phyloP scores from a whole-genome alignment of 1,140 invertebrate species.

The Thereuonema tuberculata region DNA sequence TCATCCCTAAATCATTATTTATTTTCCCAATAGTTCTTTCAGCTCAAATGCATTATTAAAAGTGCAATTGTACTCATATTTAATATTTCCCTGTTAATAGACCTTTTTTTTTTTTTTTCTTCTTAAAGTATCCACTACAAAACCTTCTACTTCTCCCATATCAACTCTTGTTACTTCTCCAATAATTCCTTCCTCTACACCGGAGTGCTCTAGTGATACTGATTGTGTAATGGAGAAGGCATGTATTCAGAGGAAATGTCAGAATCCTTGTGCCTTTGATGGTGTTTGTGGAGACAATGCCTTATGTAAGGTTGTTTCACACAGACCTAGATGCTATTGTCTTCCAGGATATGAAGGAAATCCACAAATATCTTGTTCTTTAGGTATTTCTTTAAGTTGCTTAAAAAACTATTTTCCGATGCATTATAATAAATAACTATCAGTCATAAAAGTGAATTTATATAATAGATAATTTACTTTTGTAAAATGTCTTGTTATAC shows the following conservation, averaged over 20 bases:
- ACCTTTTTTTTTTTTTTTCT: no score
- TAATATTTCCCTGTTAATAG: no score
- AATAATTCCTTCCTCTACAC: not conserved
- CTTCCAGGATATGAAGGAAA: constrained; percentile 23
- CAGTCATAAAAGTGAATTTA: not conserved
- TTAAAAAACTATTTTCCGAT: no score
- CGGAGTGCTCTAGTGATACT: constrained; percentile 18
- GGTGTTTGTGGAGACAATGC: constrained; percentile 25
- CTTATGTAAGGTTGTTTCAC: constrained; percentile 20
- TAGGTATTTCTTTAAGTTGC: constrained; percentile 27
- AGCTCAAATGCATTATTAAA: no score
- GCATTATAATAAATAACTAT: no score
- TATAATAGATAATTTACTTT: not conserved
- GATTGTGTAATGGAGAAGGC: constrained; percentile 21
- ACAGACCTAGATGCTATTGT: constrained; percentile 22
- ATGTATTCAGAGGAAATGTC: constrained; percentile 18
- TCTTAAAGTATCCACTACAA: no score
- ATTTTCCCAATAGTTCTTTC: no score
- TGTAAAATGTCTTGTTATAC: not conserved
- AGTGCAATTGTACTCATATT: no score
- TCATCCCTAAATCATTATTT: no score
- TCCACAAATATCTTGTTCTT: constrained; percentile 8
- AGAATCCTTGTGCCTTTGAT: constrained; percentile 22
- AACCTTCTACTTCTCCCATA: not conserved
- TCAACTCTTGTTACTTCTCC: constrained; percentile 14